Conservation (phyloP, 2,113 vertebrate genomes). For the Crotalus horridus region DNA sequence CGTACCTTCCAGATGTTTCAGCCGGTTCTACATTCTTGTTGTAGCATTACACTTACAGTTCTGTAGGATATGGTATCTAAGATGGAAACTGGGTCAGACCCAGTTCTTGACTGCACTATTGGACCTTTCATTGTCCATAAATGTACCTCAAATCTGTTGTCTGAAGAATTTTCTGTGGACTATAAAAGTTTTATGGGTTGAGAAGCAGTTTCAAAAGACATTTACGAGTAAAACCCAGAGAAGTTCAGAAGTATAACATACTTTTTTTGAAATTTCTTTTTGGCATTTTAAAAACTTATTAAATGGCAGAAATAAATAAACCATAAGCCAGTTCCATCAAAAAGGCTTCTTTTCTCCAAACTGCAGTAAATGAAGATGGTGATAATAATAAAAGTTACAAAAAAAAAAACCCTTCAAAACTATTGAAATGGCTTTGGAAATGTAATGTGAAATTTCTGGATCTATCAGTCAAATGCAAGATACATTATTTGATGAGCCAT, state of each 20-base stretch:
- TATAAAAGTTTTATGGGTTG: background rate
- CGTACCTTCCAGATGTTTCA: background rate
- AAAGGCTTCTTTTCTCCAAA: background rate
- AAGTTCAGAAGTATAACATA: background rate
- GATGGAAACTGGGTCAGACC: background rate
- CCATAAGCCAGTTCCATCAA: background rate
- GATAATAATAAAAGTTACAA: background rate
- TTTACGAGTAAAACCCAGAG: background rate
- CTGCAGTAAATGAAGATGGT: background rate
- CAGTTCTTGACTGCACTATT: background rate
- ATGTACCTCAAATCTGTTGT: background rate
- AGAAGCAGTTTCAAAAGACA: background rate
- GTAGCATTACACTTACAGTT: background rate
- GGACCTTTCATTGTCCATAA: background rate
- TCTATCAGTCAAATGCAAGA: slow-evolving; percentile 39
- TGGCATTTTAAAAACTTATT: background rate
- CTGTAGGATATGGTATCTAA: background rate
- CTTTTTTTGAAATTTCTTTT: background rate
- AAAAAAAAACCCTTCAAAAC: background rate
- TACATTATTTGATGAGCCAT: slow-evolving; percentile 26
- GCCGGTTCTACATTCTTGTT: background rate
- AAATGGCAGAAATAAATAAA: slow-evolving; percentile 4
- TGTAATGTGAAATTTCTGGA: background rate
- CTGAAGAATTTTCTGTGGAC: background rate
- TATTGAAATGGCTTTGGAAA: slow-evolving; percentile 20